phyloP scores from a whole-genome alignment of 2,113 vertebrate genomes.

The Ameiurus melas region DNA sequence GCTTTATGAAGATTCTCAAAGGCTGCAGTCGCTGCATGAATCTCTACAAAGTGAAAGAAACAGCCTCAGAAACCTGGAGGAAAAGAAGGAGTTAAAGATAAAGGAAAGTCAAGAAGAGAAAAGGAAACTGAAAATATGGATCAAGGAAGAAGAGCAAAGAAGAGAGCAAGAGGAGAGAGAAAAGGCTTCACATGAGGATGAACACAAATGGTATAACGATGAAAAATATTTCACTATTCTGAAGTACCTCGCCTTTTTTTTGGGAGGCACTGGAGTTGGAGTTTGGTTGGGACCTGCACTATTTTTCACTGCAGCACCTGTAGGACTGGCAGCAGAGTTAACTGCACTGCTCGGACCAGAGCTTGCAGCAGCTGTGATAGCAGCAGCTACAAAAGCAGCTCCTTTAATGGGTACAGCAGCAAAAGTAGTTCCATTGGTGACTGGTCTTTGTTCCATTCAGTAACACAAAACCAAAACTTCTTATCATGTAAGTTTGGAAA shows the following conservation, averaged over 20 bases:
- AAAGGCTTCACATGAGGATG: not conserved
- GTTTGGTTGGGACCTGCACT: not conserved
- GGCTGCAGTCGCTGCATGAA: not conserved
- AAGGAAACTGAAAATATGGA: not conserved
- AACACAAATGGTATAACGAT: conserved; percentile 22
- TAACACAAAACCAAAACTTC: conserved; percentile 11
- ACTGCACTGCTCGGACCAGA: conserved; percentile 38
- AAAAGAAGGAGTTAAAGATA: not conserved
- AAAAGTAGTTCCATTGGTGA: not conserved
- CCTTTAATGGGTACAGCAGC: not conserved
- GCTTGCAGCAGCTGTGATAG: not conserved
- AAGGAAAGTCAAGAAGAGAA: not conserved
- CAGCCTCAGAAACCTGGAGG: not conserved
- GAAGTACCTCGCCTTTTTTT: not conserved
- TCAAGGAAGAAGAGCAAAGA: conserved; percentile 6
- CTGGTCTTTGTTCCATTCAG: conserved; percentile 32
- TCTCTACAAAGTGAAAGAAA: not conserved
- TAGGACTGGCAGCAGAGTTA: not conserved
- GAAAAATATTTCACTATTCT: conserved; percentile 1
- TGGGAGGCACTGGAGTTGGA: not conserved
- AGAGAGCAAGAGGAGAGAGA: not conserved
- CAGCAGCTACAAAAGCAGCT: not conserved
- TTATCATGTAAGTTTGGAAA: not conserved
- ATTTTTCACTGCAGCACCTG: conserved; percentile 38
- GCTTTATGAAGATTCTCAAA: not conserved